Evolutionary conservation across 2,888 invertebrate species (phyloP).

Genomic region (Alitta virens): DNA sequence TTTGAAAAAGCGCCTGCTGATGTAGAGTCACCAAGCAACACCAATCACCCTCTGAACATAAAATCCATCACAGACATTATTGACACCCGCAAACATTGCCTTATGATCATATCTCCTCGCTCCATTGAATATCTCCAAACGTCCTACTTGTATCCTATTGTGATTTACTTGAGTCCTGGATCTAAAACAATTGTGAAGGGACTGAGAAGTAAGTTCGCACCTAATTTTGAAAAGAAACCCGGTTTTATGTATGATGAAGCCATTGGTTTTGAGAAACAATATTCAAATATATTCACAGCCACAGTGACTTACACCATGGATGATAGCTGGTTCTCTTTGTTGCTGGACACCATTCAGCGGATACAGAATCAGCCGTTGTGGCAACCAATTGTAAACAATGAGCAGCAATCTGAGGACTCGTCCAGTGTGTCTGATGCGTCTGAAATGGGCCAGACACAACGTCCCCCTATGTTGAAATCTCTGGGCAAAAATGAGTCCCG

Average conservation of each 20-base stretch:
- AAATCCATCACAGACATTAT: slow-evolving; percentile 21
- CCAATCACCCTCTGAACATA: slow-evolving; percentile 15
- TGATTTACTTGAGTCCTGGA: slow-evolving; percentile 28
- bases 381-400: slow-evolving; percentile 5
- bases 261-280: slow-evolving; percentile 22
- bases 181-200: slow-evolving; percentile 28
- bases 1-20: slow-evolving; percentile 22
- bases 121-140: slow-evolving; percentile 24
- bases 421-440: neutral
- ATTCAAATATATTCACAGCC: slow-evolving; percentile 27
- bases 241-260: slow-evolving; percentile 29
- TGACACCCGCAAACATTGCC: slow-evolving; percentile 24
- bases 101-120: slow-evolving; percentile 27
- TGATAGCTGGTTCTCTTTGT: slow-evolving; percentile 27
- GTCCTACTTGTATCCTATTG: slow-evolving; percentile 30
- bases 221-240: slow-evolving; percentile 24
- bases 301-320: slow-evolving; percentile 27
- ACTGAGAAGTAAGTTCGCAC: slow-evolving; percentile 25
- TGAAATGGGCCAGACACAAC: neutral
- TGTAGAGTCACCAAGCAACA: slow-evolving; percentile 23
- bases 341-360: slow-evolving; percentile 28
- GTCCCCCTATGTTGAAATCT: neutral
- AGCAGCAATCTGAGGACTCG: neutral
- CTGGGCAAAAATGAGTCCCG: neutral
- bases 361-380: slow-evolving; percentile 28